phyloP scores from a whole-genome alignment of 2,888 invertebrate genomes.

The Drosophila antonietae region DNA sequence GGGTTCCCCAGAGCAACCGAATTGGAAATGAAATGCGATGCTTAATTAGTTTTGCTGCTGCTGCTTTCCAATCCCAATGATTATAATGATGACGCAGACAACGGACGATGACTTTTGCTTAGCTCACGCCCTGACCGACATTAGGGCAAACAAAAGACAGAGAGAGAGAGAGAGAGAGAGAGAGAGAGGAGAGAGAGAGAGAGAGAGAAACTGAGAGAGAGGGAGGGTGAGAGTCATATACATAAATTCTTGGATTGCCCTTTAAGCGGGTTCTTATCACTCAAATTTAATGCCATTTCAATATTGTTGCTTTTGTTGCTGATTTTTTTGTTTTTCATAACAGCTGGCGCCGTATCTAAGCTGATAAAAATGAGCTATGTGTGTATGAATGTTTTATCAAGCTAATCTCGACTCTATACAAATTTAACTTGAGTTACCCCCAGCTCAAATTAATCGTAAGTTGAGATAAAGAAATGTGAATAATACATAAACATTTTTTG shows the following conservation, averaged over 20 bases:
- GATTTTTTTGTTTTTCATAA: not conserved
- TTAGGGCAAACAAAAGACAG: not conserved
- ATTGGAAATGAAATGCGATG: constrained; percentile 76
- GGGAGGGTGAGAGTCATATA: no score
- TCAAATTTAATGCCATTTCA: constrained; percentile 15
- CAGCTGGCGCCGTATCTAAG: constrained; percentile 10
- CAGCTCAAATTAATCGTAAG: not conserved
- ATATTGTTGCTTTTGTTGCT: constrained; percentile 10
- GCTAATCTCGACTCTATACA: constrained; percentile 24
- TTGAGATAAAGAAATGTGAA: not conserved
- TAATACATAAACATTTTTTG: no score
- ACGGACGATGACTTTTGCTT: constrained; percentile 43
- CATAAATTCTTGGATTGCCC: not conserved
- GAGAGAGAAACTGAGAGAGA: not conserved
- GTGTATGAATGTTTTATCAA: not conserved
- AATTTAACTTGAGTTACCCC: not conserved
- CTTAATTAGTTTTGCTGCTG: constrained; percentile 72
- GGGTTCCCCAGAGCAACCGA: constrained; percentile 47
- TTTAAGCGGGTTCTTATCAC: constrained; percentile 45
- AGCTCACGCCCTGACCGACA: constrained; percentile 18
- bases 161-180: not conserved
- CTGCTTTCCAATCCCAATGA: constrained; percentile 46
- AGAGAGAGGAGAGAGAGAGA: not conserved
- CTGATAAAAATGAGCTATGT: constrained; percentile 9
- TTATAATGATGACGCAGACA: constrained; percentile 54